phyloP scores from a whole-genome alignment of 2,113 vertebrate genomes.

The Aspiorhynchus laticeps region DNA sequence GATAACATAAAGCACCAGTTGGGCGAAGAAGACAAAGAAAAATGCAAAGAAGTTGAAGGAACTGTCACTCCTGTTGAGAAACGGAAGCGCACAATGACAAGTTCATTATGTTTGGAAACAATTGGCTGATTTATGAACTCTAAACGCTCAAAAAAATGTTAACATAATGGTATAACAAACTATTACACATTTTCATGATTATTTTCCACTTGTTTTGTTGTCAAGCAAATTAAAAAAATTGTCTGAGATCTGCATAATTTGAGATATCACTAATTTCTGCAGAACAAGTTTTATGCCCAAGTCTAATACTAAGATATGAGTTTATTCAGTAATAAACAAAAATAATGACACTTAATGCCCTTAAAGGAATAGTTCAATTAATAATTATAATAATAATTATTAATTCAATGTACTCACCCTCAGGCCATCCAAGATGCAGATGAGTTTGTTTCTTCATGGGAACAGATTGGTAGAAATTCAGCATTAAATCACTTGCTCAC shows the following conservation, averaged over 20 bases:
- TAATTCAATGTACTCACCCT: no score
- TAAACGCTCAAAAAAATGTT: background rate
- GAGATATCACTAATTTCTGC: no score
- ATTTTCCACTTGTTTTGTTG: no score
- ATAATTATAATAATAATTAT: no score
- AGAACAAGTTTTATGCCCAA: background rate
- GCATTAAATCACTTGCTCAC: background rate
- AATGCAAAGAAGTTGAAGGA: slow-evolving; percentile 98
- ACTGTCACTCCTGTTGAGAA: slow-evolving; percentile 87
- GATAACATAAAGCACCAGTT: slow-evolving; percentile 85
- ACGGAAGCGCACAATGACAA: background rate
- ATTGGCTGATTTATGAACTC: background rate
- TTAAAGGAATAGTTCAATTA: no score
- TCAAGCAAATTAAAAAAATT: no score
- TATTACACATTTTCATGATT: background rate
- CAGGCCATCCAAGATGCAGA: no score
- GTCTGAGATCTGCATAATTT: no score
- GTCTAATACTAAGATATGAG: background rate
- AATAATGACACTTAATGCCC: no score
- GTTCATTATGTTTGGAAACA: background rate
- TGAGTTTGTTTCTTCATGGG: background rate
- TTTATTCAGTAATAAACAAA: no score
- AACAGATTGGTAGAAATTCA: background rate
- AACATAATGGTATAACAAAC: background rate
- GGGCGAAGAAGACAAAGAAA: slow-evolving; percentile 96